These are phyloP conservation scores for Esox masquinongy DNA, from an alignment of 2,797 vertebrate species.

Conservation along the genomic window DNA sequence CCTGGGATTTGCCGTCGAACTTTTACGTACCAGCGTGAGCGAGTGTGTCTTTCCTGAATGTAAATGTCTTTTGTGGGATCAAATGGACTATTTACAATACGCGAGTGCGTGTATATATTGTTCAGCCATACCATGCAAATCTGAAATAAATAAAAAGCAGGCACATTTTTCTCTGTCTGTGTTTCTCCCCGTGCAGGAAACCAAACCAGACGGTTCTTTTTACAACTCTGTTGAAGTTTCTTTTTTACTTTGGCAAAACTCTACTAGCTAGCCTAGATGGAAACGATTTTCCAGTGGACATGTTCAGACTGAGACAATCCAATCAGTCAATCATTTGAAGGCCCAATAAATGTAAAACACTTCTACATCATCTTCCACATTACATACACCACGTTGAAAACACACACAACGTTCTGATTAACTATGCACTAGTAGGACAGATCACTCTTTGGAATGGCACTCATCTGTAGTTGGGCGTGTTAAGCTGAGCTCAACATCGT, in stretches of 20 bases:
- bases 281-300: conserved; percentile 36
- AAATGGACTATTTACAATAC: no score
- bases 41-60: background rate
- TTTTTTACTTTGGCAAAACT: conserved; percentile 27
- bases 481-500: background rate
- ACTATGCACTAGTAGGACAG: conserved; percentile 1
- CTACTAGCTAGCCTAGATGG: conserved; percentile 46
- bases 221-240: background rate
- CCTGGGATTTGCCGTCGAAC: background rate
- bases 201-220: conserved; percentile 8
- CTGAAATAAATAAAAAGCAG: conserved; percentile 11
- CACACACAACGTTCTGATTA: background rate
- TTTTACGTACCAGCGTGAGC: background rate
- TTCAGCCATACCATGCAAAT: conserved; percentile 1
- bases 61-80: no score
- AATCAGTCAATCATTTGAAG: conserved; percentile 16
- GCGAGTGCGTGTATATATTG: background rate
- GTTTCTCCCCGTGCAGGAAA: conserved; percentile 23
- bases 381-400: background rate
- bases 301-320: conserved; percentile 3
- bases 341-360: conserved; percentile 23
- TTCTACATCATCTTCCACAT: conserved; percentile 1
- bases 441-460: conserved; percentile 3
- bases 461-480: background rate
- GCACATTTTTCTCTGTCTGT: conserved; percentile 15